These are phyloP conservation scores for Drosophila nigrodunni DNA, from an alignment of 1,140 invertebrate species.

Conservation along the genomic window DNA sequence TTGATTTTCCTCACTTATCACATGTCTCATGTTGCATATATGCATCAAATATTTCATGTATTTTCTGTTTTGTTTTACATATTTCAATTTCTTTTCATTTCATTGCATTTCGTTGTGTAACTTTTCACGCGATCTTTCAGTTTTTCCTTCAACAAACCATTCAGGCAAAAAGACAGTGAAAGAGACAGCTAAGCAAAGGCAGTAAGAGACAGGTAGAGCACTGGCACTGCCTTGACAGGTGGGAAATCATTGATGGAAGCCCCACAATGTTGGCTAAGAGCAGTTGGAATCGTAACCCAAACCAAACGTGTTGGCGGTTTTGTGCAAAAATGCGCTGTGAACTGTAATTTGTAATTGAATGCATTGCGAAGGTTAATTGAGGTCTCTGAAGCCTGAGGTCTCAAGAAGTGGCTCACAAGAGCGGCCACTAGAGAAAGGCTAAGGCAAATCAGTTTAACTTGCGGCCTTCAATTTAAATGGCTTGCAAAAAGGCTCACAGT, in stretches of 20 bases:
- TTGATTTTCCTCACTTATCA: conserved; percentile 46
- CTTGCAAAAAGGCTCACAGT: background rate
- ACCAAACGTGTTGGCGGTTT: conserved; percentile 31
- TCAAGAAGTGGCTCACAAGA: conserved; percentile 32
- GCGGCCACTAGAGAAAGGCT: conserved; percentile 3
- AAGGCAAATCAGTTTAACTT: conserved; percentile 15
- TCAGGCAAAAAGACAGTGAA: conserved; percentile 42
- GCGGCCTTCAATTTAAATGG: conserved; percentile 14
- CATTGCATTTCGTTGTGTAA: conserved; percentile 57
- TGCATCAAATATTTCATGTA: conserved; percentile 17
- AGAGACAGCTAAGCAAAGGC: background rate
- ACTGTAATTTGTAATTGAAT: conserved; percentile 52
- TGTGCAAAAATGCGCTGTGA: conserved; percentile 37
- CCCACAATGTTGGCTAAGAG: conserved; percentile 42
- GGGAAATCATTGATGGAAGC: conserved; percentile 62
- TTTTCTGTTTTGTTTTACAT: conserved; percentile 49
- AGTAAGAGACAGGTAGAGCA: conserved; percentile 4
- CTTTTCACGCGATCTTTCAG: conserved; percentile 70
- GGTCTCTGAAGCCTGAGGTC: conserved; percentile 10
- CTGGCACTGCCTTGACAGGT: background rate
- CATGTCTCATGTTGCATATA: background rate
- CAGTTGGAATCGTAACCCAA: conserved; percentile 14
- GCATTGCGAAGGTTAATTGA: conserved; percentile 69
- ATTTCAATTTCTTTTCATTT: conserved; percentile 25
- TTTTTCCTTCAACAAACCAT: conserved; percentile 46